Conservation (phyloP, 2,888 invertebrate genomes). For the Clepsis dumicolana region DNA sequence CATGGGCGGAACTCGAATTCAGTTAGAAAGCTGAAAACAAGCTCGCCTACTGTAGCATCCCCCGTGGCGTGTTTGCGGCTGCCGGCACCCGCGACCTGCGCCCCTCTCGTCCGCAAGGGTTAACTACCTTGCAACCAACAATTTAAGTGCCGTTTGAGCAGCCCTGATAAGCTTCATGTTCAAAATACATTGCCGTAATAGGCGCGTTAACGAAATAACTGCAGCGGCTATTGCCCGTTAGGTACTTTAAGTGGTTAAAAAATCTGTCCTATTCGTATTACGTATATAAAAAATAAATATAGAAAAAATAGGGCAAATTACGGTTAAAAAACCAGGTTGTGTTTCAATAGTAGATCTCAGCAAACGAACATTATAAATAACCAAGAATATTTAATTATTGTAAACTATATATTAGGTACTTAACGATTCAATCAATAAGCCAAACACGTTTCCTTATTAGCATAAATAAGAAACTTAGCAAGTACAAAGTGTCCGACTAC, state of each 20-base stretch:
- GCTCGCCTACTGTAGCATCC: constrained; percentile 31
- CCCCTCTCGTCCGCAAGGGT: constrained; percentile 71
- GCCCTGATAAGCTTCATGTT: constrained; percentile 79
- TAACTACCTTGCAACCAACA: constrained; percentile 82
- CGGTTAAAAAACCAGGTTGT: no score
- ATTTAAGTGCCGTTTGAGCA: constrained; percentile 81
- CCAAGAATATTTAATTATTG: background rate
- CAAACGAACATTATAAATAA: no score
- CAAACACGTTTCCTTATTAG: constrained; percentile 18
- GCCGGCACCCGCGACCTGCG: constrained; percentile 63
- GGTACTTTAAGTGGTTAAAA: background rate
- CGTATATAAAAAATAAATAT: no score
- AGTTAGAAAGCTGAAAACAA: background rate
- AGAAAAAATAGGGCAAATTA: no score
- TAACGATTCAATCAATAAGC: background rate
- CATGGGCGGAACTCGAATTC: background rate
- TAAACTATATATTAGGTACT: background rate
- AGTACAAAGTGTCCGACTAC: constrained; percentile 35
- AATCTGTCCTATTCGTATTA: no score
- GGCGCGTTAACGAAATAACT: constrained; percentile 66
- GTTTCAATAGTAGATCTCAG: no score
- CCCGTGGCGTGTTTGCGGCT: constrained; percentile 53
- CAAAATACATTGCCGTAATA: constrained; percentile 80
- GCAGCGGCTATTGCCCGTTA: constrained; percentile 43
- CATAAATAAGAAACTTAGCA: constrained; percentile 31